Evolutionary conservation across 2,797 vertebrate species (phyloP), one percentile per base, ranked within the genome.

Genomic region (Uromys caudimaculatus): DNA sequence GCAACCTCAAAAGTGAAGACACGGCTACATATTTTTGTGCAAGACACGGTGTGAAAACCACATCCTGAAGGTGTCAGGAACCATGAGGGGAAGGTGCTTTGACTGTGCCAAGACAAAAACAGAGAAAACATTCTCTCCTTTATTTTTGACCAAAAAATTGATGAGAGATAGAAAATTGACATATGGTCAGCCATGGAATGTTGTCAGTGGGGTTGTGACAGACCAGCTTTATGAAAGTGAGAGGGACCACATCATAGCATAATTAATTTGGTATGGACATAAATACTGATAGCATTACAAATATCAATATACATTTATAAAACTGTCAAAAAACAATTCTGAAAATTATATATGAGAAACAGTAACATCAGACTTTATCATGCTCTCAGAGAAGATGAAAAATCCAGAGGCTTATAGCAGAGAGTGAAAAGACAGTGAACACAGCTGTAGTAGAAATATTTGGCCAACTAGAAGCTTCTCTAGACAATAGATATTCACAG

Each of bases 91-190:
- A 47, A 64, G 29, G 6, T 38, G 50, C 8, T 52, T 10, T 0
- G 1, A 4, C 19, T 50, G 12, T 19, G 19, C 47, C 23, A 13
- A 86, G 44, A 19, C 17, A 52, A 32, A 38, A 19, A 60, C 6
- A 64, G 41, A 60, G 32, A 38, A 35, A 21, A 24, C 2, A 12
- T 52, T 41, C 32, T 50, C 77, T 54, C 29, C 23, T 13, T 23
- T 2, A 7, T 27, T 44, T 17, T 38, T 8, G 35, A 6, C 7
- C 3, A 14, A 12, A 17, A 2, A 8, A n/a, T 16, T 11, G 3
- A 3, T 17, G 6, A 60, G 4, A 44, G 1, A 21, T 0, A 44
- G 16, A 24, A 58, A 56, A 21, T 21, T 27, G 10, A 16, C 13
- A 4, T 24, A 12, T 38, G 0, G 3, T 16, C 6, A 41, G 13